Evolutionary conservation across 2,888 invertebrate genomes (phyloP), one percentile per base, ranked within the genome.

Genomic region (Patella ulyssiponensis): DNA sequence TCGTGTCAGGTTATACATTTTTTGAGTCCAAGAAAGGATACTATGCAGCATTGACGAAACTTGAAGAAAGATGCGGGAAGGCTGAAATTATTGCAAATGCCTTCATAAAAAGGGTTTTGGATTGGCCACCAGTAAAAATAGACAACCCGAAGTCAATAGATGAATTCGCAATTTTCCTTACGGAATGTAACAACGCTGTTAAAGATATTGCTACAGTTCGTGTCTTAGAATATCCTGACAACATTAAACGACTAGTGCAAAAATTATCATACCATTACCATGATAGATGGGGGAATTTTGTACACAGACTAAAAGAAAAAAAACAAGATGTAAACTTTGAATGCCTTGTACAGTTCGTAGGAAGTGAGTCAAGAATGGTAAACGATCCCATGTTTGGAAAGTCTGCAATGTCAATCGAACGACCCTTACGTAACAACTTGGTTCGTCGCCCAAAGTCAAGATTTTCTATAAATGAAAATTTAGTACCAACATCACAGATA

Each of bases 331-430:
- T 69, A 7, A 74, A 53, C n/a, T 79, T 79, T 27, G n/a, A n/a
- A n/a, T n/a, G 58, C 15, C 71, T 79, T 4, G 69, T 75, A 3
- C 58, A 75, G n/a, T 77, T 79, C 69, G 75, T 77, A 3, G 58
- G 70, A 69, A 56, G 58, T 23, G 79, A 77, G 52, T 77, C 79
- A 69, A 79, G 77, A 64, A 79, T 76, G 44, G 5, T n/a, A n/a
- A n/a, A n/a, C n/a, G n/a, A n/a, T n/a, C n/a, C n/a, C n/a, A n/a
- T n/a, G n/a, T n/a, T n/a, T n/a, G n/a, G n/a, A n/a, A n/a, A n/a
- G n/a, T n/a, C n/a, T n/a, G n/a, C n/a, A n/a, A n/a, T n/a, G n/a
- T n/a, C n/a, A n/a, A n/a, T n/a, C n/a, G n/a, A n/a, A n/a, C n/a
- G n/a, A n/a, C n/a, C n/a, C n/a, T n/a, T n/a, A n/a, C n/a, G n/a